Percentiles rank a stretch among this genome's conserved stretches.
Evolutionary conservation across 2,888 invertebrate genomes (phyloP).

Genomic region (Barypeithes pellucidus): DNA sequence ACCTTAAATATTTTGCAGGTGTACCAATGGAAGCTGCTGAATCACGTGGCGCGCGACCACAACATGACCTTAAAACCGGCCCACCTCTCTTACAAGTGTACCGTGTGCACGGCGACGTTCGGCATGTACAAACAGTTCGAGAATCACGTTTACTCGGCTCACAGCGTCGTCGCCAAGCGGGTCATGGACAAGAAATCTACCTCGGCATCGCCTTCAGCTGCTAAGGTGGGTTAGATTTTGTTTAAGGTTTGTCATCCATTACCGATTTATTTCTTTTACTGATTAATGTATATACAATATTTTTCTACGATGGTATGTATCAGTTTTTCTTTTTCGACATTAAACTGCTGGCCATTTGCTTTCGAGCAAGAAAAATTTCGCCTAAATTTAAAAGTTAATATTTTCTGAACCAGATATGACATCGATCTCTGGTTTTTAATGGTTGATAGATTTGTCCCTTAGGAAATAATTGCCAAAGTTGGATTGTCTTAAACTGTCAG

Average conservation of each 20-base stretch:
- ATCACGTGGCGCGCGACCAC: constrained; percentile 94
- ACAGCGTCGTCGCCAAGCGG: constrained; percentile 91
- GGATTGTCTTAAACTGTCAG: no score
- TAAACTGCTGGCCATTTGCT: no score
- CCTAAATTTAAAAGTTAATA: no score
- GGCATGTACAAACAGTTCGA: constrained; percentile 97
- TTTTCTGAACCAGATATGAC: no score
- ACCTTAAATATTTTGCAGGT: constrained; percentile 75
- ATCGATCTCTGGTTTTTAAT: no score
- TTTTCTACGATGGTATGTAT: no score
- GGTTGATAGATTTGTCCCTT: no score
- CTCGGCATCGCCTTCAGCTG: constrained; percentile 62
- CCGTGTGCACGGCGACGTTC: constrained; percentile 94
- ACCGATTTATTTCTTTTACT: no score
- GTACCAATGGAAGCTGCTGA: constrained; percentile 93
- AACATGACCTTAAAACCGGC: constrained; percentile 93
- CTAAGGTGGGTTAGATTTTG: constrained; percentile 43
- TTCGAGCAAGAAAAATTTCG: no score
- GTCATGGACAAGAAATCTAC: constrained; percentile 83
- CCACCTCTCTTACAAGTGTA: constrained; percentile 95
- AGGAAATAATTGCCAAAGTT: no score
- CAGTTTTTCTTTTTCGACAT: no score
- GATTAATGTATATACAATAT: no score
- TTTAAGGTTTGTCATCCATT: background rate
- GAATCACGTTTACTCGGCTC: constrained; percentile 94